Conservation (phyloP, 1,140 invertebrate genomes). For the Oryzaephilus surinamensis region DNA sequence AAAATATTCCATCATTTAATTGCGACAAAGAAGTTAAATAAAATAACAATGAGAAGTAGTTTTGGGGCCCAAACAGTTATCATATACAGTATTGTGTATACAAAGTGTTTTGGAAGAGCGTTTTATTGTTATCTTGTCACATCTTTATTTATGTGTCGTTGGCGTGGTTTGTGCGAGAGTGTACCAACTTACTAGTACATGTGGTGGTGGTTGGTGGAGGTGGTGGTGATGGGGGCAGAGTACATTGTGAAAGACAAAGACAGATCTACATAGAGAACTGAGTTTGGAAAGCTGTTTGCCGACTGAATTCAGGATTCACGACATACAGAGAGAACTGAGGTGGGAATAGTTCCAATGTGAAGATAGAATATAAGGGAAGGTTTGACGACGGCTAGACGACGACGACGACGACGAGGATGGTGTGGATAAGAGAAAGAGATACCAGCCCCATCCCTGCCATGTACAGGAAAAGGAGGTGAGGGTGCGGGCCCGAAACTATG, state of each 20-base stretch:
- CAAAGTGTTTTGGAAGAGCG: no score
- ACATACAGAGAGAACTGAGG: no score
- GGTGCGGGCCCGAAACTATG: constrained; percentile 66
- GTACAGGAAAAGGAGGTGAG: constrained; percentile 34
- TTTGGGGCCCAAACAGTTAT: not conserved
- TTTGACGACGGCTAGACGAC: constrained; percentile 6
- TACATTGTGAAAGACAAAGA: not conserved
- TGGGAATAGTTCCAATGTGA: constrained; percentile 6
- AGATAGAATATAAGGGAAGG: constrained; percentile 7
- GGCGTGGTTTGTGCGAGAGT: constrained; percentile 10
- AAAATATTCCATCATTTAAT: not conserved
- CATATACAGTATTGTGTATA: constrained; percentile 7
- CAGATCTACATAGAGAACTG: not conserved
- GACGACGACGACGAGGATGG: no score
- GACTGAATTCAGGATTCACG: no score
- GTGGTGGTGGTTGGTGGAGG: constrained; percentile 5
- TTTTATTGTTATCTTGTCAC: constrained; percentile 14
- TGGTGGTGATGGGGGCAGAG: not conserved
- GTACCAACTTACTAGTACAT: no score
- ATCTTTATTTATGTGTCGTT: constrained; percentile 14
- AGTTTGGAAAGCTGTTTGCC: not conserved
- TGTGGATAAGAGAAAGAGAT: not conserved
- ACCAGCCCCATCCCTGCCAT: constrained; percentile 11
- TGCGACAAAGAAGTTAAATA: no score
- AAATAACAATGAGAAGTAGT: not conserved